Percentiles rank a stretch among this genome's conserved stretches.
These are phyloP conservation scores for Synergus itoensis DNA, from an alignment of 2,888 invertebrate species.

Conservation along the genomic window DNA sequence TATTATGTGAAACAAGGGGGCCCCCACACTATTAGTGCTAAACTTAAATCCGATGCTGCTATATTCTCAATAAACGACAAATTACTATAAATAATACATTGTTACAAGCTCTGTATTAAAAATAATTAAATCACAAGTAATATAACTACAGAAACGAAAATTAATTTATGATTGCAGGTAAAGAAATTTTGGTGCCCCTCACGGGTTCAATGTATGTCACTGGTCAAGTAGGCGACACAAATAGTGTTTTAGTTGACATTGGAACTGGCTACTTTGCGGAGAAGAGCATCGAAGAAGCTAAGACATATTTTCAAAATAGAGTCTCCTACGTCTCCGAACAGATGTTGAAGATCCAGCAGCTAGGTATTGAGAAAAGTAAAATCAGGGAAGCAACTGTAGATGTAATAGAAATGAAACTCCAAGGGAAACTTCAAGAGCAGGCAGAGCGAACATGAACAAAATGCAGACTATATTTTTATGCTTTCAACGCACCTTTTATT, in stretches of 20 bases:
- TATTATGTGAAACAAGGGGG: too few relatives aligned
- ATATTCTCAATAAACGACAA: too few relatives aligned
- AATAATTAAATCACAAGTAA: too few relatives aligned
- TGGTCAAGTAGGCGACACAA: constrained; percentile 90
- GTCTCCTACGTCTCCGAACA: constrained; percentile 94
- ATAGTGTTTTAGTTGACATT: constrained; percentile 95
- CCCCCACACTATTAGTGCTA: too few relatives aligned
- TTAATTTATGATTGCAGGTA: constrained; percentile 72
- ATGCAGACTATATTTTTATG: constrained; percentile 39
- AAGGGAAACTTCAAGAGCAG: constrained; percentile 75
- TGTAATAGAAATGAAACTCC: constrained; percentile 87
- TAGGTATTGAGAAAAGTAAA: constrained; percentile 91
- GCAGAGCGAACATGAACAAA: constrained; percentile 55
- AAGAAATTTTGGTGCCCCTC: constrained; percentile 93
- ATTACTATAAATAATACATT: too few relatives aligned
- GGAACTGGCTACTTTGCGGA: constrained; percentile 98
- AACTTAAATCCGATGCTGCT: too few relatives aligned
- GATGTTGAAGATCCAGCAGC: constrained; percentile 93
- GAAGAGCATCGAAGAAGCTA: constrained; percentile 90
- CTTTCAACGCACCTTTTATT: constrained; percentile 21
- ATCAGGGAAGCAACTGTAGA: constrained; percentile 88
- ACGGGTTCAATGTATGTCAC: constrained; percentile 99
- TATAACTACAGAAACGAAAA: background rate
- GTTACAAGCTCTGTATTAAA: too few relatives aligned
- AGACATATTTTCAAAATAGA: constrained; percentile 95